These are phyloP conservation scores for Tetramorium simillimum DNA, from an alignment of 1,140 invertebrate genomes.

Conservation along the genomic window DNA sequence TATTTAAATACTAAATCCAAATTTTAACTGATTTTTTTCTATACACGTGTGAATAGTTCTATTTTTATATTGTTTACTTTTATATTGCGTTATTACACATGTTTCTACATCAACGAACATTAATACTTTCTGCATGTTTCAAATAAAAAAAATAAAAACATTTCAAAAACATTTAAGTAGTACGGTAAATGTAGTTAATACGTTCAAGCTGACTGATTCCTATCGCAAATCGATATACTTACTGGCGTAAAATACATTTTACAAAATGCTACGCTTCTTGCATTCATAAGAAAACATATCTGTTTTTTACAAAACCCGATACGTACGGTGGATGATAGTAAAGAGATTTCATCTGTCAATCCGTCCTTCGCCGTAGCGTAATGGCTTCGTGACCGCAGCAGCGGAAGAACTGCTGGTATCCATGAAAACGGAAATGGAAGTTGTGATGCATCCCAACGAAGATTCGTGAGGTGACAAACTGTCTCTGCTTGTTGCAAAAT, in stretches of 20 bases:
- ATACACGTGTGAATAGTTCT: neutral
- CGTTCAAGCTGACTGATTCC: neutral
- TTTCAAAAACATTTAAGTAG: neutral
- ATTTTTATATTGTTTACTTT: neutral
- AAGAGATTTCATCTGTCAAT: conserved; percentile 29
- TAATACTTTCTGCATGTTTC: neutral
- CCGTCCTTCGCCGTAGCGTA: conserved; percentile 1
- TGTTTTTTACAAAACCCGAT: neutral
- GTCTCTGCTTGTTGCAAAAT: conserved; percentile 15
- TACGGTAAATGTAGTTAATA: conserved; percentile 7
- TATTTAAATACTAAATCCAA: neutral
- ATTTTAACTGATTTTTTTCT: neutral
- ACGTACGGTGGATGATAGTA: conserved; percentile 11
- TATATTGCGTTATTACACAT: neutral
- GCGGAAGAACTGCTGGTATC: neutral
- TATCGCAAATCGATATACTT: neutral
- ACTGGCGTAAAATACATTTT: neutral
- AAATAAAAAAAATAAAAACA: neutral
- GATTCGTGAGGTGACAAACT: conserved; percentile 30
- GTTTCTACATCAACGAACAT: neutral
- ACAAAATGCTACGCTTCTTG: conserved; percentile 3
- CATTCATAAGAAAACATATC: neutral
- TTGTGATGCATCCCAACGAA: conserved; percentile 16
- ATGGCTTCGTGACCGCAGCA: conserved; percentile 14
- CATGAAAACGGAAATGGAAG: conserved; percentile 39